Evolutionary conservation across 92 coral and sea anemone species (phyloP).

Genomic region (Pocillopora meandrina): DNA sequence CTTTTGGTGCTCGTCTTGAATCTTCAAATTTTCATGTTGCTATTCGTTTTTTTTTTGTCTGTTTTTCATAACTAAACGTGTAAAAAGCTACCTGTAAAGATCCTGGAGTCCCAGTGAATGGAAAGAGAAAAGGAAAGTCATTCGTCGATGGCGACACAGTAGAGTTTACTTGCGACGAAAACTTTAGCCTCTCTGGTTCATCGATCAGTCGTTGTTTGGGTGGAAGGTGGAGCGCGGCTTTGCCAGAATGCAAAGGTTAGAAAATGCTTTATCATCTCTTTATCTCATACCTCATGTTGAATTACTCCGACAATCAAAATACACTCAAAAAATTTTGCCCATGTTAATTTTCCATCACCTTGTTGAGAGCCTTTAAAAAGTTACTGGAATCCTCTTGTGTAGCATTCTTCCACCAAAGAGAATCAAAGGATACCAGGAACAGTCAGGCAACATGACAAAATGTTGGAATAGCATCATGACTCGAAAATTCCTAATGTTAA

Average conservation of each 20-base stretch:
- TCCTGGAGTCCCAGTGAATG: constrained; percentile 36
- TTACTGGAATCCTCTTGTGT: too few relatives aligned
- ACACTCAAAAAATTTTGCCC: neutral
- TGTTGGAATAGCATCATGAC: too few relatives aligned
- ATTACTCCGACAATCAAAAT: neutral
- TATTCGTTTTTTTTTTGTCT: neutral
- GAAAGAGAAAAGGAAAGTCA: constrained; percentile 29
- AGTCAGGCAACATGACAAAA: too few relatives aligned
- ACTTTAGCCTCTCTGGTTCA: constrained; percentile 45
- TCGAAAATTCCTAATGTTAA: too few relatives aligned
- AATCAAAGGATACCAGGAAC: too few relatives aligned
- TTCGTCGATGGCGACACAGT: constrained; percentile 47
- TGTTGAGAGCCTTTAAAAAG: too few relatives aligned
- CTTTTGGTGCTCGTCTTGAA: neutral
- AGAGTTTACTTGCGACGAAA: constrained; percentile 46
- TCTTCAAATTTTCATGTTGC: neutral
- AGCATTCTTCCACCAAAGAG: too few relatives aligned
- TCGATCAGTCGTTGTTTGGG: constrained; percentile 23
- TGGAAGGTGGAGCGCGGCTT: constrained; percentile 30
- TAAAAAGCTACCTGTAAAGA: constrained; percentile 29
- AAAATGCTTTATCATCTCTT: neutral
- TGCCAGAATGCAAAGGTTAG: constrained; percentile 46
- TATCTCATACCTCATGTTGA: neutral
- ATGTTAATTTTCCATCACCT: too few relatives aligned
- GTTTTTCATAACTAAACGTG: neutral